phyloP scores from a whole-genome alignment of 2,113 vertebrate genomes.

The Phainopepla nitens region DNA sequence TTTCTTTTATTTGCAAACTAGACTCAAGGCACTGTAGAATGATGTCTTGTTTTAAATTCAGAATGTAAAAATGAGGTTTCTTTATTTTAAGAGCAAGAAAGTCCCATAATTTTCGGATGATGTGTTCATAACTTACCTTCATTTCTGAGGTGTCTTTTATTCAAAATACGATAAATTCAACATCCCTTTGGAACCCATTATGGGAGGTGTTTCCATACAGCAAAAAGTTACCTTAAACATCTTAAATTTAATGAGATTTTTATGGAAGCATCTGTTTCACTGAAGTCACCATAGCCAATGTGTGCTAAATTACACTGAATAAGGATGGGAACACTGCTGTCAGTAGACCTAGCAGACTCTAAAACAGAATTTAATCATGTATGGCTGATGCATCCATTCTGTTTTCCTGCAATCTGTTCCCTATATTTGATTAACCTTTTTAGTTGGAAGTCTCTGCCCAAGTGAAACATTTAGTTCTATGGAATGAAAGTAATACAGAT shows the following conservation, averaged over 20 bases:
- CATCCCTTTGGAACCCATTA: conserved; percentile 33
- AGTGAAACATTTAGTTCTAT: not conserved
- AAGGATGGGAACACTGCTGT: not conserved
- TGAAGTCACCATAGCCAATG: not conserved
- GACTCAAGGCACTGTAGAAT: conserved; percentile 7
- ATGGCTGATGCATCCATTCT: not conserved
- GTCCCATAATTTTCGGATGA: conserved; percentile 29
- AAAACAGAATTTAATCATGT: not conserved
- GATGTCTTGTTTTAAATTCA: conserved; percentile 39
- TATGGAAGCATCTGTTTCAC: not conserved
- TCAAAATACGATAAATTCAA: conserved; percentile 43
- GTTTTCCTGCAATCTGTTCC: not conserved
- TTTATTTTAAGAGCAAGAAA: conserved; percentile 60
- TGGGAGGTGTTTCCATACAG: not conserved
- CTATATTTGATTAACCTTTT: conserved; percentile 9
- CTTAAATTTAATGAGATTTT: conserved; percentile 12
- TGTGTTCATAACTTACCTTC: conserved; percentile 45
- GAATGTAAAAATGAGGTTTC: conserved; percentile 35
- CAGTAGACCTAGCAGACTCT: not conserved
- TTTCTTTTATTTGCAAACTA: conserved; percentile 50
- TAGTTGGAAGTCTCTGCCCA: not conserved
- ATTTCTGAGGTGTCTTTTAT: conserved; percentile 36
- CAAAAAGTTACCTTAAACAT: conserved; percentile 18
- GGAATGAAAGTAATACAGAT: not conserved
- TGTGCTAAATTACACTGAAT: not conserved